Evolutionary conservation across 2,888 invertebrate genomes (phyloP).

Genomic region (Lycaena phlaeas): DNA sequence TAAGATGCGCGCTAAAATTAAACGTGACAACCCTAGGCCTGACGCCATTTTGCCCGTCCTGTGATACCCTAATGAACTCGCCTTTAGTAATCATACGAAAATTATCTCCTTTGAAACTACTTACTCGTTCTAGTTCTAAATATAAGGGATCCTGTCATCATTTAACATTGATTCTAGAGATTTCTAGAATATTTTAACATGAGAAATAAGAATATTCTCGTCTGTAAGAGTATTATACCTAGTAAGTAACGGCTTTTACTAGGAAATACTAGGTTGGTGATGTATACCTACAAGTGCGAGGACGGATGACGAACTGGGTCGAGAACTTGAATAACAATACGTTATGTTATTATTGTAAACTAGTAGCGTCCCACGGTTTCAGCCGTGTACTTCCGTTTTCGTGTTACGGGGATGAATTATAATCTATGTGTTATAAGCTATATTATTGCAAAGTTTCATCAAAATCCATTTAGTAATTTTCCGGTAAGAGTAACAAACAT

Average conservation of each 20-base stretch:
- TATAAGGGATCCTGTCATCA: not conserved
- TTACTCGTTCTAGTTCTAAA: slow-evolving; percentile 5
- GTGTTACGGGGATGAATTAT: no score
- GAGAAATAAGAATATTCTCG: not conserved
- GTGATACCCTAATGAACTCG: slow-evolving; percentile 22
- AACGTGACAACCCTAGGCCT: slow-evolving; percentile 1
- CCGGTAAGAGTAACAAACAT: no score
- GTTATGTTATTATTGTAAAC: no score
- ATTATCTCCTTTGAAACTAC: slow-evolving; percentile 4
- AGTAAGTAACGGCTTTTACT: not conserved
- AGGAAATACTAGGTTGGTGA: not conserved
- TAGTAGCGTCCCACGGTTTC: no score
- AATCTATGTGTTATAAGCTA: no score
- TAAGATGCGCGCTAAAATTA: no score
- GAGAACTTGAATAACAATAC: not conserved
- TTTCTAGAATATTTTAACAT: no score
- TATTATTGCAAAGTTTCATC: no score
- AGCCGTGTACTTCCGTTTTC: no score
- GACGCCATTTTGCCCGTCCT: slow-evolving; percentile 25
- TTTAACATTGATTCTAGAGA: no score
- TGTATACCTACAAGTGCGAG: not conserved
- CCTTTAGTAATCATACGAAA: slow-evolving; percentile 9
- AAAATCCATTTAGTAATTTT: no score
- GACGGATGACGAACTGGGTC: not conserved
- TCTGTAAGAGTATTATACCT: not conserved